phyloP scores from a whole-genome alignment of 1,140 invertebrate genomes.

The Aphaenogaster floridana region DNA sequence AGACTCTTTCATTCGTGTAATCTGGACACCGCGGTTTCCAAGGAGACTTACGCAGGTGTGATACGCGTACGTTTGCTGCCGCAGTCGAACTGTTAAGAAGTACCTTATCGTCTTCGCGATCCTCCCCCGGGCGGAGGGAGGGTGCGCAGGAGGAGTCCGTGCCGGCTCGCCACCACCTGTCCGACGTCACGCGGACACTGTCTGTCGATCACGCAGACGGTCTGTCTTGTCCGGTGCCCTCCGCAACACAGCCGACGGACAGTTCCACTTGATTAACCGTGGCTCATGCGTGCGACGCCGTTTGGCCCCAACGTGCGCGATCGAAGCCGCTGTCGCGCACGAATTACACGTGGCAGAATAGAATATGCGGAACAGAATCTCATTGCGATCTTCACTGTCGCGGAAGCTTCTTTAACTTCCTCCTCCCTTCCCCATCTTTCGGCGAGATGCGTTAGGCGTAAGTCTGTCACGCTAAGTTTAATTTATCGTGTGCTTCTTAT shows the following conservation, averaged over 20 bases:
- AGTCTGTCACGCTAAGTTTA: neutral
- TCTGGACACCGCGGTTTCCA: neutral
- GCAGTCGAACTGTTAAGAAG: constrained; percentile 22
- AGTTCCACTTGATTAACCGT: constrained; percentile 85
- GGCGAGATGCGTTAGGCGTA: neutral
- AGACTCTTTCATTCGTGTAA: neutral
- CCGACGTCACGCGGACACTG: constrained; percentile 72
- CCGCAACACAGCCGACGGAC: constrained; percentile 75
- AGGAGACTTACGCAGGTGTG: neutral
- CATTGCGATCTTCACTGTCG: neutral
- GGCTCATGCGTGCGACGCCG: constrained; percentile 83
- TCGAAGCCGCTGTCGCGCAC: constrained; percentile 69
- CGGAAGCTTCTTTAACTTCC: neutral
- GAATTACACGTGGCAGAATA: constrained; percentile 61
- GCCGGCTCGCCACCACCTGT: constrained; percentile 78
- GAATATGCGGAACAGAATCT: constrained; percentile 17
- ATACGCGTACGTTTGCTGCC: neutral
- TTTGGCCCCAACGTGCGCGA: constrained; percentile 61
- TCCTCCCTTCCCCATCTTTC: neutral
- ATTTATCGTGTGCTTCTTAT: neutral
- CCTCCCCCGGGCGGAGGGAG: neutral
- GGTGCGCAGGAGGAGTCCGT: constrained; percentile 7
- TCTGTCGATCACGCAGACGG: constrained; percentile 70
- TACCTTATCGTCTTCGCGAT: constrained; percentile 39
- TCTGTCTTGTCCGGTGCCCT: constrained; percentile 72